Evolutionary conservation across 2,113 vertebrate genomes (phyloP).

Genomic region (Montifringilla adamsi): DNA sequence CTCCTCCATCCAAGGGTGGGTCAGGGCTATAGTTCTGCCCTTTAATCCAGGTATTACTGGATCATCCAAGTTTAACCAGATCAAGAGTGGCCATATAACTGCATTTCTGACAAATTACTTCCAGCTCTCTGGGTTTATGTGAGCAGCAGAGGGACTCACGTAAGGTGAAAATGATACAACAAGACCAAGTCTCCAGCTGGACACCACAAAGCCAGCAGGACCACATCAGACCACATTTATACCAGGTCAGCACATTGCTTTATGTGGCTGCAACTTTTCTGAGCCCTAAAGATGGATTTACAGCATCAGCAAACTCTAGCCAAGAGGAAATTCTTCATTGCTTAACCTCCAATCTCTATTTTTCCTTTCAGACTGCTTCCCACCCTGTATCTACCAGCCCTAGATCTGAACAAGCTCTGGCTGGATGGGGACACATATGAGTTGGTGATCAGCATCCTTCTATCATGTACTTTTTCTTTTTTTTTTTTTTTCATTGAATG

Average conservation of each 20-base stretch:
- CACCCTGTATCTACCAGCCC: neutral
- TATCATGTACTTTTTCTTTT: neutral
- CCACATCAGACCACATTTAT: neutral
- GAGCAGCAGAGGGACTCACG: rapidly evolving
- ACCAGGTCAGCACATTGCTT: neutral
- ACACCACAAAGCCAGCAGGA: neutral
- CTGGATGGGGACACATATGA: neutral
- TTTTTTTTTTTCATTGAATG: neutral
- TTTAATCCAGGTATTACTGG: neutral
- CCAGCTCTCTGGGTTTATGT: neutral
- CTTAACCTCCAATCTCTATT: neutral
- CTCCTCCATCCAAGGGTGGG: neutral
- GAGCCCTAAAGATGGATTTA: neutral
- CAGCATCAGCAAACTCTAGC: neutral
- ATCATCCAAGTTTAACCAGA: neutral
- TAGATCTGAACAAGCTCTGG: neutral
- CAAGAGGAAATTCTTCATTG: neutral
- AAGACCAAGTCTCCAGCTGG: rapidly evolving
- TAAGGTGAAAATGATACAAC: neutral
- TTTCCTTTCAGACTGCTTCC: neutral
- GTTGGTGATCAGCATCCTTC: neutral
- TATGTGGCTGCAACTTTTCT: neutral
- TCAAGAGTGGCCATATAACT: neutral
- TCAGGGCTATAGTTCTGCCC: neutral
- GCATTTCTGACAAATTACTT: neutral